Evolutionary conservation across 2,888 invertebrate species (phyloP), one percentile per base, ranked within the genome.

Genomic region (Ptilodon capucinus): DNA sequence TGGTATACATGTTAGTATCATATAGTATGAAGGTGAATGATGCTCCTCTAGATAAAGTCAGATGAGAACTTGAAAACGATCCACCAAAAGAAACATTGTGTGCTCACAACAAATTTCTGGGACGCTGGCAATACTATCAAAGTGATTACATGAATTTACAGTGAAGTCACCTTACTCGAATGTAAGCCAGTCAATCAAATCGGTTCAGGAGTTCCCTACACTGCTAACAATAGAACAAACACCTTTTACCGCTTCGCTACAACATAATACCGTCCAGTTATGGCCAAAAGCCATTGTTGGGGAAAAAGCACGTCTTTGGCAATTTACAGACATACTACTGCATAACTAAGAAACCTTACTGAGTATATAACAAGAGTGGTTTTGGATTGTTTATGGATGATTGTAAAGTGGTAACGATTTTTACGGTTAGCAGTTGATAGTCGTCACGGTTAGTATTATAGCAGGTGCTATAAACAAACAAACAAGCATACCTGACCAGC

Each of bases 401-500:
- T 28, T 2, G 11, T 28, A 28, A 28, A 28, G n/a, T 28, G 28
- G 28, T 28, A 28, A 28, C 0, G 40, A 19, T 52, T 38, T 38
- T 39, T 61, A 62, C 58, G 58, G 58, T 59, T 38, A 59, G 42
- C 41, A 34, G 36, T 46, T 39, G 41, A 42, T 46, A 35, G 38
- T 57, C 46, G 74, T 55, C 63, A 67, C 62, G 67, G 65, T 50
- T 50, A 57, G 57, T 55, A 55, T n/a, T 55, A 72, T 61, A 59
- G 57, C 67, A 68, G 67, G 67, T 71, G 64, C 51, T 66, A 67
- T 68, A 72, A 68, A 74, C 59, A 68, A 69, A 71, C 46, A 66
- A 60, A 66, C 45, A 66, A 60, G 64, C 62, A 47, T 63, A 62
- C 63, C 63, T 62, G 38, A 43, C 51, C 46, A 55, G 50, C 40